Conservation (phyloP, 2,888 invertebrate genomes). For the Sinhomidia bicolor region DNA sequence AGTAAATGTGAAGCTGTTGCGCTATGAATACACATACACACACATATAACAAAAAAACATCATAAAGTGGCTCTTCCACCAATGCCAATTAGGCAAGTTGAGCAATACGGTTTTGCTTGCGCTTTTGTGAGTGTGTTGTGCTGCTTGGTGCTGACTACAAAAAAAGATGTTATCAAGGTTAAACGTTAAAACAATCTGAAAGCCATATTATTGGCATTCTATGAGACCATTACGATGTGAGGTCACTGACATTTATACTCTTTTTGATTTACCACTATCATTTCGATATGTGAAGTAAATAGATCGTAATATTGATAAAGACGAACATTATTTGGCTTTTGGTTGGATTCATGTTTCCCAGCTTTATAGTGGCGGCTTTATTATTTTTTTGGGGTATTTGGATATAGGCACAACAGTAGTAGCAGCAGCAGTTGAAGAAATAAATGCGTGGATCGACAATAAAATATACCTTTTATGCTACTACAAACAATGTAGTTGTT, state of each 20-base stretch:
- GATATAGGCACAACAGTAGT: background rate
- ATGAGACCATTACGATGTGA: background rate
- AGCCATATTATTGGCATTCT: background rate
- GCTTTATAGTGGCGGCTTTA: too few relatives aligned
- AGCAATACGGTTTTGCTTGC: background rate
- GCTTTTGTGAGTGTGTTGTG: too few relatives aligned
- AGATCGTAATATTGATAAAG: background rate
- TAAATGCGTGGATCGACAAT: background rate
- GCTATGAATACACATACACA: background rate
- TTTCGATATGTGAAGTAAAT: background rate
- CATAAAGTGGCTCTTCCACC: background rate
- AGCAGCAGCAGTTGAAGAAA: background rate
- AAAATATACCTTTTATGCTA: slow-evolving; percentile 23
- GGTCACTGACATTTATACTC: slow-evolving; percentile 31
- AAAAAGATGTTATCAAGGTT: slow-evolving; percentile 28
- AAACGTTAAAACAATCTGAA: background rate
- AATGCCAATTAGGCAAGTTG: background rate
- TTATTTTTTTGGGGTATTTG: too few relatives aligned
- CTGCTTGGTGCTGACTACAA: too few relatives aligned
- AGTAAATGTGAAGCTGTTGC: slow-evolving; percentile 31
- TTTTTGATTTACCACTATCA: slow-evolving; percentile 35
- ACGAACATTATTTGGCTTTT: background rate
- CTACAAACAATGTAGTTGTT: slow-evolving; percentile 5
- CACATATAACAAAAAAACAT: background rate
- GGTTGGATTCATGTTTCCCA: background rate